phyloP scores from a whole-genome alignment of 2,113 vertebrate species.

The Glaucomys volans region DNA sequence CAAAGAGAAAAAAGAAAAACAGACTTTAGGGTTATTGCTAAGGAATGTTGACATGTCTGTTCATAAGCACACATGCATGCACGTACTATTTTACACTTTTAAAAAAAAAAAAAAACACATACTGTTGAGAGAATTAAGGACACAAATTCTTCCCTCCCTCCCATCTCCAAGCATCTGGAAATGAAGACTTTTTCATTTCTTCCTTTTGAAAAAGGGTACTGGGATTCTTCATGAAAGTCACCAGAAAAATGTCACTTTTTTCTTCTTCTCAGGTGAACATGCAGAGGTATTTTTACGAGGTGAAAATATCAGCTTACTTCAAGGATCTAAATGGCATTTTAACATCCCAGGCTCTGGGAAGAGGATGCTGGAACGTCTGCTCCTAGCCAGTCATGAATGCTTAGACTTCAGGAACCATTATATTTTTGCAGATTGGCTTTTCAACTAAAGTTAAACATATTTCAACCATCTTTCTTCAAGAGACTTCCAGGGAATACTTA shows the following conservation, averaged over 20 bases:
- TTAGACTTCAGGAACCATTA: conserved; percentile 44
- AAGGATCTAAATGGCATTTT: conserved; percentile 78
- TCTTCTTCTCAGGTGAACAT: conserved; percentile 83
- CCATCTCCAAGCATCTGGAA: conserved; percentile 58
- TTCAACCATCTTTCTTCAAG: conserved; percentile 37
- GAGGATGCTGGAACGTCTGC: neutral
- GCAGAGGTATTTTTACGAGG: conserved; percentile 85
- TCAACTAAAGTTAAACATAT: conserved; percentile 42
- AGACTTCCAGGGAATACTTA: neutral
- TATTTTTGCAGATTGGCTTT: conserved; percentile 28
- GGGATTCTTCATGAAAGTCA: conserved; percentile 80
- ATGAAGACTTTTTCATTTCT: conserved; percentile 79
- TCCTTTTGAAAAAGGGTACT: conserved; percentile 79
- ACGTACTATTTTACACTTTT: neutral
- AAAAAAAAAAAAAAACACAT: neutral
- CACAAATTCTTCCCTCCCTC: neutral
- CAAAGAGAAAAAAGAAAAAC: neutral
- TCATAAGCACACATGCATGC: neutral
- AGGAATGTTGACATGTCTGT: neutral
- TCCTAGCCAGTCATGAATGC: conserved; percentile 62
- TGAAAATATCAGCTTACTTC: conserved; percentile 88
- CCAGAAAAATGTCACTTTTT: conserved; percentile 84
- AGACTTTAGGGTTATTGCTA: neutral
- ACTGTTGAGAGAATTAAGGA: conserved; percentile 50
- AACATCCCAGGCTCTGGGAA: conserved; percentile 70